Conservation (phyloP, 2,888 invertebrate species). For the Machimus atricapillus region DNA sequence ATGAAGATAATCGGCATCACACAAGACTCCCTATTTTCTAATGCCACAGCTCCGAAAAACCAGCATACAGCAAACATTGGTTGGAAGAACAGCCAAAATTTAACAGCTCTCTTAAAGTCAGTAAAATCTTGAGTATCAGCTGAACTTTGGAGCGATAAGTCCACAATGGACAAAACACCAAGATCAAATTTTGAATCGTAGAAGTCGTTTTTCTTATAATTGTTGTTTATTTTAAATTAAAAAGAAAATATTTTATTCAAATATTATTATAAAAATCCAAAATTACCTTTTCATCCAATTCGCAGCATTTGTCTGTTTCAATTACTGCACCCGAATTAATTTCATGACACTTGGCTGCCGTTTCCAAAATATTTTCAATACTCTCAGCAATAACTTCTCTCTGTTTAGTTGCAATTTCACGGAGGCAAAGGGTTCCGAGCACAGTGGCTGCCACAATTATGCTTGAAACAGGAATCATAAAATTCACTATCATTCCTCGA, state of each 20-base stretch:
- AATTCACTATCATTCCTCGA: conserved; percentile 78
- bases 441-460: conserved; percentile 71
- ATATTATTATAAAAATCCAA: background rate
- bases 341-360: conserved; percentile 46
- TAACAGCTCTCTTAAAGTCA: conserved; percentile 68
- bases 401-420: conserved; percentile 57
- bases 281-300: conserved; percentile 47
- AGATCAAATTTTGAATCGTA: conserved; percentile 59
- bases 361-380: conserved; percentile 49
- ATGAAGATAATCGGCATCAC: conserved; percentile 69
- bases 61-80: conserved; percentile 76
- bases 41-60: conserved; percentile 76
- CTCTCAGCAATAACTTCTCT: conserved; percentile 49
- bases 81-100: conserved; percentile 71
- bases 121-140: conserved; percentile 65
- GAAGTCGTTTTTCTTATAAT: conserved; percentile 43
- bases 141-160: conserved; percentile 63
- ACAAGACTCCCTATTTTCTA: conserved; percentile 72
- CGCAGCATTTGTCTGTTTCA: conserved; percentile 47
- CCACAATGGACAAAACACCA: conserved; percentile 64
- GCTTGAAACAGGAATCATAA: conserved; percentile 75
- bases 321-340: conserved; percentile 44
- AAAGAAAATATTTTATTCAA: background rate
- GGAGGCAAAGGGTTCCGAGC: conserved; percentile 67
- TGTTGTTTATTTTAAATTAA: background rate